phyloP scores from a whole-genome alignment of 2,888 invertebrate genomes.

The Teinopalpus imperialis region DNA sequence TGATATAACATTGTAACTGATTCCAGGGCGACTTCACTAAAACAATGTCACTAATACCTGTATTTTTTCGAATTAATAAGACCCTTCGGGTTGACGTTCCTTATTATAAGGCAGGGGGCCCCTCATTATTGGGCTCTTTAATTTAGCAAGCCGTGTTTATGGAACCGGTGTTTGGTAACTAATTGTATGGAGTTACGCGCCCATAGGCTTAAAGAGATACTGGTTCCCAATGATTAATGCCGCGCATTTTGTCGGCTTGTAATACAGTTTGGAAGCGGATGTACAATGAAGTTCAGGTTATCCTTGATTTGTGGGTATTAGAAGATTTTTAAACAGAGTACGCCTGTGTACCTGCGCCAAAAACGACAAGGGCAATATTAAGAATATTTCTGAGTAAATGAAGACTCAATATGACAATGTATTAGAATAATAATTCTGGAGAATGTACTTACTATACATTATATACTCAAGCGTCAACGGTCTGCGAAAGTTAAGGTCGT shows the following conservation, averaged over 20 bases:
- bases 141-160: slow-evolving; percentile 30
- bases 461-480: no score
- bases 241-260: slow-evolving; percentile 23
- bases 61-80: slow-evolving; percentile 38
- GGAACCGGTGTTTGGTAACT: slow-evolving; percentile 30
- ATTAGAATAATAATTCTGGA: no score
- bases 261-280: slow-evolving; percentile 18
- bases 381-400: no score
- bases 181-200: slow-evolving; percentile 34
- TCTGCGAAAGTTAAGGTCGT: no score
- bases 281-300: slow-evolving; percentile 1
- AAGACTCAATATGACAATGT: no score
- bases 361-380: no score
- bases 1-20: slow-evolving; percentile 17
- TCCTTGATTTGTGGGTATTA: neutral
- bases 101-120: slow-evolving; percentile 34
- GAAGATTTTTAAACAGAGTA: no score
- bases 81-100: slow-evolving; percentile 27
- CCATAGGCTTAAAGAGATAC: slow-evolving; percentile 27
- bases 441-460: no score
- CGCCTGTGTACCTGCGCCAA: no score
- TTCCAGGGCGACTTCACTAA: slow-evolving; percentile 22
- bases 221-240: slow-evolving; percentile 28
- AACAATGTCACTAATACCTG: slow-evolving; percentile 36
- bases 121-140: slow-evolving; percentile 31